Evolutionary conservation across 1,140 invertebrate genomes (phyloP), one percentile per base, ranked within the genome.

Genomic region (Heterodera carotae): DNA sequence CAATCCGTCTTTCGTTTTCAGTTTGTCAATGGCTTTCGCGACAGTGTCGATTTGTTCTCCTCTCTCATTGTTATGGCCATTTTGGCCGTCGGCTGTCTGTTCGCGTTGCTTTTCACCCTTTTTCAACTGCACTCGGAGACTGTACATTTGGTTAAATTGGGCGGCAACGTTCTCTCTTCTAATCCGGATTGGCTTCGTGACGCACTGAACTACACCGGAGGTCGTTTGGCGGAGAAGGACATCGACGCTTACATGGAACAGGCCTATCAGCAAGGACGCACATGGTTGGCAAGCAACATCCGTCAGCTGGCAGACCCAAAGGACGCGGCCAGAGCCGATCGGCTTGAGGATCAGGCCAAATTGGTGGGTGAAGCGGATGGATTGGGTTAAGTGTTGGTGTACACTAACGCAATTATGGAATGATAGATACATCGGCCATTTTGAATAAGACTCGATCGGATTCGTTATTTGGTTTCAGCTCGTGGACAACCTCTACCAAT

Each of bases 111-210:
- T 56, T 84, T 88, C 71, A 76, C 87, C 33, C 76, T 56, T 8
- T 85, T 89, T 10, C 88, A 97, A 93, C 92, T 97, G 75, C 97
- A 98, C 88, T 93, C 93, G 22, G 96, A 98, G 90, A 94, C 93
- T 29, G 93, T 97, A 86, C 94, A 96, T 84, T 90, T 98, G 34
- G 91, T 97, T 29, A 92, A 94, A 88, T 90, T 97, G 60, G 92
- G 92, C 33, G 93, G 93, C 69, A 94, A 94, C 88, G 90, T 97
- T 18, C 91, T 97, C 15, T 81, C 84, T 29, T 86, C 86, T n/a
- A 86, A 85, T 60, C 85, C 85, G 1, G 85, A 88, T 53, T 85
- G 83, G 84, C 62, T 88, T 5, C 56, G 74, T 27, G 76, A 77
- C 67, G 85, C 82, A 15, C 73, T 87, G 68, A 88, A 87, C 68